A percentile compares a stretch with the other conserved stretches of the same genome.
Conservation (phyloP, 2,888 invertebrate species). For the Chrysina gloriosa region DNA sequence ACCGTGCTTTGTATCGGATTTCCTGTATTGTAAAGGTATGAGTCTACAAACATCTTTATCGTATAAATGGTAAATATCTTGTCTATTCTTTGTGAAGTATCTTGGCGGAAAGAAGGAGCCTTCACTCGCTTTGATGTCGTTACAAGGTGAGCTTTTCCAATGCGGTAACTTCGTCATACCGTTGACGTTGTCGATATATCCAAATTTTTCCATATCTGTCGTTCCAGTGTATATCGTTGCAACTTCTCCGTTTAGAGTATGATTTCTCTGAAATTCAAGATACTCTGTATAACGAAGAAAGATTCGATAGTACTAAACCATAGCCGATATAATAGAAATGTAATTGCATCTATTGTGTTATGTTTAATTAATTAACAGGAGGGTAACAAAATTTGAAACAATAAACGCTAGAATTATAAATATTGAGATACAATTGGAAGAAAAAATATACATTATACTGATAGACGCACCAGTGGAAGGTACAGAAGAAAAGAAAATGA, state of each 20-base stretch:
- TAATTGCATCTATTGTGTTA: not conserved
- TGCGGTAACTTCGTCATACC: constrained; percentile 81
- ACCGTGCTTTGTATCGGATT: constrained; percentile 79
- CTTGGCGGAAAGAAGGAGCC: constrained; percentile 89
- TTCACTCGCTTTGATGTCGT: constrained; percentile 77
- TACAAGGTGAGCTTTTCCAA: constrained; percentile 82
- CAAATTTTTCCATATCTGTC: constrained; percentile 81
- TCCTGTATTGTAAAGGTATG: constrained; percentile 78
- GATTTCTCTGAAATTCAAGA: constrained; percentile 75
- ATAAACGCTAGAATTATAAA: too few species aligned
- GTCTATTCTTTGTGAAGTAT: constrained; percentile 70
- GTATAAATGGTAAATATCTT: constrained; percentile 80
- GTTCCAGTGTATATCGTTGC: constrained; percentile 84
- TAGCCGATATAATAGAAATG: constrained; percentile 11
- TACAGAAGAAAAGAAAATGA: too few species aligned
- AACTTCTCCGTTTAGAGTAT: constrained; percentile 78
- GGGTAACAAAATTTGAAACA: too few species aligned
- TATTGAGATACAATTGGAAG: too few species aligned
- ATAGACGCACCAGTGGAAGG: too few species aligned
- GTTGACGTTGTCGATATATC: constrained; percentile 80
- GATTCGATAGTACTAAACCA: constrained; percentile 8
- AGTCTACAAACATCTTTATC: constrained; percentile 89
- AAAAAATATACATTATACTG: too few species aligned
- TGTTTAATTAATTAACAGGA: too few species aligned
- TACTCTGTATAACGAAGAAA: constrained; percentile 11